Percentiles rank a stretch among this genome's conserved stretches.
Conservation (phyloP, 2,113 vertebrate species). For the Semnornis frantzii region DNA sequence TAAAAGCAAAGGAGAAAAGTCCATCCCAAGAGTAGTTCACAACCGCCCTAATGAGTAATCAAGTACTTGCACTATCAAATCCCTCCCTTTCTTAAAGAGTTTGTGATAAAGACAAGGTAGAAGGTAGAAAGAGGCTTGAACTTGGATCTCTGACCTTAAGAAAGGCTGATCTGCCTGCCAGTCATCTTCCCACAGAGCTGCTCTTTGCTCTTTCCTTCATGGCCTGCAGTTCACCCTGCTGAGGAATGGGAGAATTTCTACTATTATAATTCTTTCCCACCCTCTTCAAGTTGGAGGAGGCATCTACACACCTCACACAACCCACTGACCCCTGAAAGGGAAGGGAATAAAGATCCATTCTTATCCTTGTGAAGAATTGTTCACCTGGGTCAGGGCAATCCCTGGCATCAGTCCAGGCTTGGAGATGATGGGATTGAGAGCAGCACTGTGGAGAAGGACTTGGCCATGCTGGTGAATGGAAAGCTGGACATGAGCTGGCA, state of each 20-base stretch:
- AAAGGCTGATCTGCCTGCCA: not conserved
- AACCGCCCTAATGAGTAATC: rapidly evolving
- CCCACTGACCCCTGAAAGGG: not conserved
- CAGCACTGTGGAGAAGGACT: no score
- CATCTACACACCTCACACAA: not conserved
- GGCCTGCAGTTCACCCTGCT: not conserved
- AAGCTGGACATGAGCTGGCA: no score
- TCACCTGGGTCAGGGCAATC: no score
- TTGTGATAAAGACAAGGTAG: not conserved
- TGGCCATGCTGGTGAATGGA: no score
- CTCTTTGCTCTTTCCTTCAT: not conserved
- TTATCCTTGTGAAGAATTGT: not conserved
- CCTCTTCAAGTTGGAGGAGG: not conserved
- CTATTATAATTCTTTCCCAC: not conserved
- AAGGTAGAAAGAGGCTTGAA: not conserved
- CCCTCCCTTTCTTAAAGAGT: not conserved
- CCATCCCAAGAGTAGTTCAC: not conserved
- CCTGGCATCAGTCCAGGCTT: no score
- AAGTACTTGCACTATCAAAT: not conserved
- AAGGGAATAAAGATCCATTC: not conserved
- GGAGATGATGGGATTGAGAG: no score
- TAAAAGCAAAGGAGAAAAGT: not conserved
- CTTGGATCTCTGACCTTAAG: not conserved
- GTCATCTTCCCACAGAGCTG: not conserved
- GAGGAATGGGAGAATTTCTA: not conserved